Evolutionary conservation across 2,113 vertebrate genomes (phyloP).

Genomic region (Centropus unirufus): DNA sequence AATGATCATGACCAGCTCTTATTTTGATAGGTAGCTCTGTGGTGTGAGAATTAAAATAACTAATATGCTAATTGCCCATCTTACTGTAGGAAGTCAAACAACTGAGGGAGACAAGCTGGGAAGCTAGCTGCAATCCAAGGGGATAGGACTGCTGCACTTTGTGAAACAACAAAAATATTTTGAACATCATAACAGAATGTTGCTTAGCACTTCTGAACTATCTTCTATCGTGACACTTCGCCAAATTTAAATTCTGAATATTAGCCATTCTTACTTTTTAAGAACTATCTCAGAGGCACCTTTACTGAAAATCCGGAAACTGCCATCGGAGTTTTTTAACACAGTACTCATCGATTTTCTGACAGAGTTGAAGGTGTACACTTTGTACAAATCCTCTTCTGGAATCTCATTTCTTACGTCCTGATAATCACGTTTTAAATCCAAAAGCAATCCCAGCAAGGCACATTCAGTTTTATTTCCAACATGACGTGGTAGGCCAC

Average conservation of each 20-base stretch:
- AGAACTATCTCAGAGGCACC: slow-evolving; percentile 98
- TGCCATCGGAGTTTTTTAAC: slow-evolving; percentile 94
- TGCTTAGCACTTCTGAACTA: not conserved
- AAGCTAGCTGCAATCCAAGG: not conserved
- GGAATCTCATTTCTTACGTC: slow-evolving; percentile 95
- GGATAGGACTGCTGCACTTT: not conserved
- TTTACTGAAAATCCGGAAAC: slow-evolving; percentile 98
- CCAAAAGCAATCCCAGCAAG: slow-evolving; percentile 92
- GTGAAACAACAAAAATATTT: not conserved
- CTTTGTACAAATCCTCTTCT: slow-evolving; percentile 97
- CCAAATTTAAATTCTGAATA: not conserved
- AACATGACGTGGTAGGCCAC: slow-evolving; percentile 94
- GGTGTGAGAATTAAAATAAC: not conserved
- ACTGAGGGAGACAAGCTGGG: not conserved
- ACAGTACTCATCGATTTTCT: slow-evolving; percentile 99
- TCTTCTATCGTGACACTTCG: not conserved
- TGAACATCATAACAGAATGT: not conserved
- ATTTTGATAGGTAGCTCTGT: not conserved
- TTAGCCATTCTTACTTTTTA: slow-evolving; percentile 89
- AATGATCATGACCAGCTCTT: fast-evolving
- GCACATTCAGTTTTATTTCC: slow-evolving; percentile 99
- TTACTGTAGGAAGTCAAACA: not conserved
- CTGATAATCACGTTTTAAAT: slow-evolving; percentile 97
- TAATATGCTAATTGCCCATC: not conserved
- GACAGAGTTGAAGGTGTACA: slow-evolving; percentile 99